Evolutionary conservation across 2,797 vertebrate species (phyloP), one percentile per base, ranked within the genome.

Genomic region (Dallia pectoralis): DNA sequence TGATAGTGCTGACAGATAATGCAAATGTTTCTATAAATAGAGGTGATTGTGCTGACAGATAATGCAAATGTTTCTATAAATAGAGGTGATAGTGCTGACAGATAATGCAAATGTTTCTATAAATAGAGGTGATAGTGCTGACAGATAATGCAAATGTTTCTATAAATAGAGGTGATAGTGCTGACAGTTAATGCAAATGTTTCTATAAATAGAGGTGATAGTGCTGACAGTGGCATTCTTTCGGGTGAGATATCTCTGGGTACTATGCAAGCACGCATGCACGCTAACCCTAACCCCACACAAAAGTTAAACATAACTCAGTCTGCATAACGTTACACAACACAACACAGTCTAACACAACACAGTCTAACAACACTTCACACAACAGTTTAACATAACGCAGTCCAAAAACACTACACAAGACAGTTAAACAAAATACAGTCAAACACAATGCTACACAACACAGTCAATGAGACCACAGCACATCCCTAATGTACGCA

Each of bases 51-150:
- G 93, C 91, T 92, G 92, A 93, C 87, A 88, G 85, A n/a, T n/a
- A n/a, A n/a, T n/a, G n/a, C n/a, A n/a, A n/a, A 94, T 90, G 86
- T 85, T 85, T 88, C 92, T 93, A 93, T 92, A 93, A 92, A 93
- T 93, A 94, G 91, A 79, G 81, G 84, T 84, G 88, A 18, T 11
- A 85, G 84, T 78, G 14, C 74, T 59, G 85, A 75, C 72, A 91
- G 91, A 92, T 93, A 92, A 93, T 92, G 91, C 91, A 93, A 92
- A n/a, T n/a, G n/a, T n/a, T n/a, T n/a, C n/a, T n/a, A n/a, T n/a
- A n/a, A n/a, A n/a, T n/a, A n/a, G n/a, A n/a, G n/a, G n/a, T n/a
- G n/a, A 18, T 11, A 85, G 84, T 78, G 14, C 74, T 59, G 85
- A 75, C 72, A 91, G 91, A 92, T 93, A 92, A 93, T 92, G 91